Conservation (phyloP, 2,797 vertebrate genomes). For the Euphonia xanthogaster region DNA sequence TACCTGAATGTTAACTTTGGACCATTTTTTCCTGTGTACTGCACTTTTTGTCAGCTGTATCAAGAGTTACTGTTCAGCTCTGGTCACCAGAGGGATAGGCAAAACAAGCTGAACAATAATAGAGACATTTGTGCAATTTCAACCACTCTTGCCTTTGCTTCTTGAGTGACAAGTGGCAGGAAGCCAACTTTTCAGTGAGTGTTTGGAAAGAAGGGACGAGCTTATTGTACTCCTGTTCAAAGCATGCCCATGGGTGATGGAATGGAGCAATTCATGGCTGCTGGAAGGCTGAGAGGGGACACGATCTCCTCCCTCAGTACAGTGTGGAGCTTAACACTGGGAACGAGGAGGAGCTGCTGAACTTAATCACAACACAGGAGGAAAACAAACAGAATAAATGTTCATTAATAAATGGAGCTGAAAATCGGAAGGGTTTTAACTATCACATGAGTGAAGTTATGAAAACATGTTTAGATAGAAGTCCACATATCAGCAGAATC, state of each 20-base stretch:
- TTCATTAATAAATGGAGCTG: background rate
- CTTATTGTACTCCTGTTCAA: conserved; percentile 14
- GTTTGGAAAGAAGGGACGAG: background rate
- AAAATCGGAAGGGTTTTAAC: background rate
- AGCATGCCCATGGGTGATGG: background rate
- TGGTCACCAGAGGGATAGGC: background rate
- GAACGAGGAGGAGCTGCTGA: background rate
- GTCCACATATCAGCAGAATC: background rate
- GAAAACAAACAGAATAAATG: background rate
- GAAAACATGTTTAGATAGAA: background rate
- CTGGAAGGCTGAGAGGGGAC: background rate
- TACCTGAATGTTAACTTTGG: background rate
- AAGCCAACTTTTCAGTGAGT: background rate
- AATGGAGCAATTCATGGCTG: background rate
- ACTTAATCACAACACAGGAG: background rate
- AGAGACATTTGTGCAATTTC: conserved; percentile 11
- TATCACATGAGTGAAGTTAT: background rate
- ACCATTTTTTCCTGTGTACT: background rate
- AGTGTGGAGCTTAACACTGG: background rate
- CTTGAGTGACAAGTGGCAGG: conserved; percentile 38
- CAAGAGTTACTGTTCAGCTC: background rate
- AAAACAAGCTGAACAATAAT: conserved; percentile 1
- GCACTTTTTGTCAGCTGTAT: background rate
- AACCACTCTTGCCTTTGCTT: background rate
- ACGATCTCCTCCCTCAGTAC: background rate